Base-by-base conservation (phyloP, 1,140 invertebrate genomes). In the Heliconius eleuchia region DNA sequence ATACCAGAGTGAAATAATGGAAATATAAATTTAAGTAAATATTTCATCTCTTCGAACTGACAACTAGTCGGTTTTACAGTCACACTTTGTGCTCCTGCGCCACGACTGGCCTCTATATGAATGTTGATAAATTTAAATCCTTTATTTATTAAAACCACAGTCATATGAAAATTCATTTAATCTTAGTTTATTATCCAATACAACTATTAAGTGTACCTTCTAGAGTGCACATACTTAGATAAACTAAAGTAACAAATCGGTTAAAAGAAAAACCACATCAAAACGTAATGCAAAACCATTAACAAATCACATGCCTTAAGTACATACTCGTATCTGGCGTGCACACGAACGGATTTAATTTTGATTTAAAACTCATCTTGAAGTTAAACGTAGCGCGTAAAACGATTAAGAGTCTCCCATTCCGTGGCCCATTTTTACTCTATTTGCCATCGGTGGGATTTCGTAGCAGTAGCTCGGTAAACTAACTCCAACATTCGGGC, bases 401-500 rank as follows among this genome's bases (percentile, higher is more conserved):
- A 87, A 83, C 85, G 85, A 90, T 86, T 87, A 89, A 83, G 79
- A 80, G 82, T 83, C 83, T 82, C 74, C 79, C 79, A 82, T 85
- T 81, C 78, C 84, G 77, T 79, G 81, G 78, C 84, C 80, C 83
- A 82, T 85, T 89, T 85, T 87, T 86, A 85, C 83, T 83, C 87
- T 86, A 86, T 89, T 87, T 86, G 85, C 80, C 77, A 81, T 74
- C 76, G 79, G 87, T 85, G 85, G 83, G 78, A 81, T 87, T 86
- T 86, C 84, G 83, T 84, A 83, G 85, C 85, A 80, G 81, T 84
- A 82, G 84, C 85, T 89, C 84, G 80, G 88, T 92, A 91, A 92
- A 93, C 91, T 89, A 91, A 92, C 91, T 91, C 89, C 88, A 83
- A 94, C 92, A 91, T 90, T 91, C 90, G 88, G 85, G 89, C 84